phyloP scores from a whole-genome alignment of 2,113 vertebrate species.

The Phrynocephalus versicolor region DNA sequence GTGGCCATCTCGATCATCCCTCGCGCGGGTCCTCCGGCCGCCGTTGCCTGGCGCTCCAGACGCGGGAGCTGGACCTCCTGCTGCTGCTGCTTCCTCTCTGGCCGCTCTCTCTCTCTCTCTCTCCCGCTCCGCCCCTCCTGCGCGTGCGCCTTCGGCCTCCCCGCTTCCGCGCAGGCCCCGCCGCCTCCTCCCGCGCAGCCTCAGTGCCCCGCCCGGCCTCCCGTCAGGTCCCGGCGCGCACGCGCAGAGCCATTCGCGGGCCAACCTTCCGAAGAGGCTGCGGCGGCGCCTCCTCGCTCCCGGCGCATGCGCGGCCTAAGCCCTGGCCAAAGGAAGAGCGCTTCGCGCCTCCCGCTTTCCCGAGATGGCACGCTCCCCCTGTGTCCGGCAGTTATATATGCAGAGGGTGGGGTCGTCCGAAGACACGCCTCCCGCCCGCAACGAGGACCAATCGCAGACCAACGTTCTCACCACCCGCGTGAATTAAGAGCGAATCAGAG shows the following conservation, averaged over 20 bases:
- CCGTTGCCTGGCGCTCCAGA: not conserved
- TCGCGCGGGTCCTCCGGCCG: constrained; percentile 23
- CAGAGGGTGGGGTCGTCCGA: not conserved
- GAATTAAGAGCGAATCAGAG: not conserved
- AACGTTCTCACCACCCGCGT: not conserved
- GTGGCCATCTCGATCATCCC: constrained; percentile 74
- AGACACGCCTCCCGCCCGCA: not conserved
- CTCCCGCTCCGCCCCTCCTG: not conserved
- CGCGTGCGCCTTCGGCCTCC: not conserved
- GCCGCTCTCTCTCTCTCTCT: not conserved
- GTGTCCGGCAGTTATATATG: not conserved
- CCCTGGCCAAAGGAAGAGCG: not conserved
- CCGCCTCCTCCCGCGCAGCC: not conserved
- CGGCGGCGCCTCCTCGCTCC: not conserved
- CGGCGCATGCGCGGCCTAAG: not conserved
- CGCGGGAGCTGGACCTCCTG: no score
- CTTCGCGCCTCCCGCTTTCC: constrained; percentile 7
- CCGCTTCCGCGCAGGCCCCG: not conserved
- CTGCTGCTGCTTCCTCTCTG: not conserved
- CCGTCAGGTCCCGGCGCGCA: not conserved
- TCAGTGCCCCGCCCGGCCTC: not conserved
- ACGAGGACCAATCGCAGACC: not conserved
- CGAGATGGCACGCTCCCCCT: constrained; percentile 16
- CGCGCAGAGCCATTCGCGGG: not conserved
- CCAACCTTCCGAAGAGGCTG: not conserved